These are phyloP conservation scores for Bathynomus jamesi DNA, from an alignment of 1,140 invertebrate species.

Conservation along the genomic window DNA sequence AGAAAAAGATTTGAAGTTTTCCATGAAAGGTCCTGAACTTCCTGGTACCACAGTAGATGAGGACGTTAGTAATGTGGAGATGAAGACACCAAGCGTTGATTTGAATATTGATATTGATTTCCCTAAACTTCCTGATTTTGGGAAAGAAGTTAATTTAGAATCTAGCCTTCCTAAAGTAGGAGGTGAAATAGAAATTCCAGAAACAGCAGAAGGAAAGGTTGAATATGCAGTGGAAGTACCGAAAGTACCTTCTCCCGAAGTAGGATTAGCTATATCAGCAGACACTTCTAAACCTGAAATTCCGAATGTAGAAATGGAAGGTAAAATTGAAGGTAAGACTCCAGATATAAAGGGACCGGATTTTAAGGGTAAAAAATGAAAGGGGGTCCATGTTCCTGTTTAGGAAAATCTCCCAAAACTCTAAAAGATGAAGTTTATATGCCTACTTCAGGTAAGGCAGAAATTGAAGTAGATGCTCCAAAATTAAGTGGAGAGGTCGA, in stretches of 20 bases:
- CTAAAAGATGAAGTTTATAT: slow-evolving; percentile 18
- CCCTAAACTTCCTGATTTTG: background rate
- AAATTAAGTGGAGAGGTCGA: slow-evolving; percentile 10
- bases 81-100: background rate
- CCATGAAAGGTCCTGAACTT: background rate
- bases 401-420: slow-evolving; percentile 16
- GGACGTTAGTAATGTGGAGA: slow-evolving; percentile 7
- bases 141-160: slow-evolving; percentile 6
- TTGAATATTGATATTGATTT: background rate
- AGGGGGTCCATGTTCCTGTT: slow-evolving; percentile 19
- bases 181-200: slow-evolving; percentile 1
- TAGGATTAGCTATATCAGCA: background rate
- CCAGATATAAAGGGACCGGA: slow-evolving; percentile 4
- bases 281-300: no score
- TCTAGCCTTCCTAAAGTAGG: background rate
- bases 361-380: slow-evolving; percentile 17
- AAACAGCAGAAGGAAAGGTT: background rate
- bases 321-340: slow-evolving; percentile 14
- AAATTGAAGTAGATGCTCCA: slow-evolving; percentile 6
- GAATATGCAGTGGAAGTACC: slow-evolving; percentile 5
- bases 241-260: slow-evolving; percentile 1
- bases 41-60: background rate
- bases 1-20: background rate
- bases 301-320: background rate
- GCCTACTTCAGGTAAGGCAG: slow-evolving; percentile 2